Percentiles rank a stretch among this genome's conserved stretches.
Evolutionary conservation across 2,113 vertebrate species (phyloP).

Genomic region (Brienomyrus brachyistius): DNA sequence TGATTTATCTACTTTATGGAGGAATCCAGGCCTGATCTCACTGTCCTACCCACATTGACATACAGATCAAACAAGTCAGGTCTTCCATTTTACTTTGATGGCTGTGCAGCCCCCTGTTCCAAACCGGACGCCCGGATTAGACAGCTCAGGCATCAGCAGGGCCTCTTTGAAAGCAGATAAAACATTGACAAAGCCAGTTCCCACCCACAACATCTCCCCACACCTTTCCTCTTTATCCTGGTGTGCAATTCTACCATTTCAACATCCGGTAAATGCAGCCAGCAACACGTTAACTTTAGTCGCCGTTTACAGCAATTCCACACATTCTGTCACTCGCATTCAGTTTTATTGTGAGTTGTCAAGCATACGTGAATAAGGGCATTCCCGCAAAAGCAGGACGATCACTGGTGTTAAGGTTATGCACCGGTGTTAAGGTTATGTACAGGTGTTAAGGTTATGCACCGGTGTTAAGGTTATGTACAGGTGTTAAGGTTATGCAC

Average conservation of each 20-base stretch:
- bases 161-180: constrained; percentile 33
- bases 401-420: background rate
- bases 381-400: background rate
- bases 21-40: constrained; percentile 5
- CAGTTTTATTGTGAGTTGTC: background rate
- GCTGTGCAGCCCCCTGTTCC: constrained; percentile 16
- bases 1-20: background rate
- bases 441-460: background rate
- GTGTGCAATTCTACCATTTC: background rate
- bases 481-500: background rate
- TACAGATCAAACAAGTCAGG: constrained; percentile 33
- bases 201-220: background rate
- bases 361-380: background rate
- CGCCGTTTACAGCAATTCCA: background rate
- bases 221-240: background rate
- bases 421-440: background rate
- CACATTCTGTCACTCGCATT: background rate
- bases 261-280: background rate
- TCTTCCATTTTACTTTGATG: constrained; percentile 25
- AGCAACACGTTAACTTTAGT: background rate
- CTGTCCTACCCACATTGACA: constrained; percentile 15
- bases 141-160: constrained; percentile 30
- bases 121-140: constrained; percentile 30
- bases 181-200: constrained; percentile 6
- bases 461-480: background rate